These are phyloP conservation scores for Acleris emargana DNA, from an alignment of 2,888 invertebrate species.

Conservation along the genomic window DNA sequence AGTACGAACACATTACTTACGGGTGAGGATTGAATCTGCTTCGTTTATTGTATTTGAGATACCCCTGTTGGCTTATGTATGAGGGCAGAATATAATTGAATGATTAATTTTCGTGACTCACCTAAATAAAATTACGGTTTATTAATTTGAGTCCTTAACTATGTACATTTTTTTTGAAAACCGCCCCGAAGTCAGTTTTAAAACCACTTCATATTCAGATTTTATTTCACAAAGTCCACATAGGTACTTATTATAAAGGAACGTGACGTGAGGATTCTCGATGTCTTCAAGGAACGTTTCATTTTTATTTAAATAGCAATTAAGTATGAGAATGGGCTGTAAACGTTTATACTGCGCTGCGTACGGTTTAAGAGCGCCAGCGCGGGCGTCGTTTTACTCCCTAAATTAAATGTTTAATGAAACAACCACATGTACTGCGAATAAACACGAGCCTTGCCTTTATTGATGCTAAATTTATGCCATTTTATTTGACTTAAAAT, in stretches of 20 bases:
- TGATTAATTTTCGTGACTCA: too few species aligned
- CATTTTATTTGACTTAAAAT: too few species aligned
- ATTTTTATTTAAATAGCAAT: slow-evolving; percentile 82
- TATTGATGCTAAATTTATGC: background rate
- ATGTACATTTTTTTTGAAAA: too few species aligned
- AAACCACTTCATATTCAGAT: background rate
- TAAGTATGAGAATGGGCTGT: slow-evolving; percentile 80
- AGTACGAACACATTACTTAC: too few species aligned
- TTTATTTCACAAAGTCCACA: background rate
- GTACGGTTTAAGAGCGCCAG: slow-evolving; percentile 65
- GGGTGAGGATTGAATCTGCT: too few species aligned
- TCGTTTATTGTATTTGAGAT: too few species aligned
- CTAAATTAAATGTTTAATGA: slow-evolving; percentile 52
- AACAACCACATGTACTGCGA: slow-evolving; percentile 35
- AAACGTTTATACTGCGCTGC: slow-evolving; percentile 72
- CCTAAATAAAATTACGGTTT: too few species aligned
- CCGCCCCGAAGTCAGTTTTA: too few species aligned
- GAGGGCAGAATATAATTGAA: too few species aligned
- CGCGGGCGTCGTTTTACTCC: slow-evolving; percentile 66
- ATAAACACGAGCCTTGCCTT: background rate
- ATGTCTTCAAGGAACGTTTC: slow-evolving; percentile 75
- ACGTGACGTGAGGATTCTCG: slow-evolving; percentile 50
- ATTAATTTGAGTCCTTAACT: too few species aligned
- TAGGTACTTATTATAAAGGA: slow-evolving; percentile 3
- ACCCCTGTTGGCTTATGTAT: too few species aligned